Conservation (phyloP, 1,140 invertebrate species). For the Polyergus mexicanus region DNA sequence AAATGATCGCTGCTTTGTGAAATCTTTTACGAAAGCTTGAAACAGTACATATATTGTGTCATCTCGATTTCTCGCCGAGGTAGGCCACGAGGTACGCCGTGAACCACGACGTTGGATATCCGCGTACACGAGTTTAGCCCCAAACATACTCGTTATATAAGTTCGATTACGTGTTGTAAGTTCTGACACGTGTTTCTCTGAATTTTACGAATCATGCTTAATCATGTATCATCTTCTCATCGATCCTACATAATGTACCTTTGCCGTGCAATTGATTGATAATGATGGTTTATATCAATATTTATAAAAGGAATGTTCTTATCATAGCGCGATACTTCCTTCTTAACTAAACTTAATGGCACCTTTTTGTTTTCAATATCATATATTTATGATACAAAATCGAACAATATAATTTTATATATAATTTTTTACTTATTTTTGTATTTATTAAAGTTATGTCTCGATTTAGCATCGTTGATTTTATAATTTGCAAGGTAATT, state of each 20-base stretch:
- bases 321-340: background rate
- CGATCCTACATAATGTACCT: background rate
- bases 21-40: constrained; percentile 45
- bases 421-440: background rate
- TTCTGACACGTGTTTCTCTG: background rate
- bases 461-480: constrained; percentile 49
- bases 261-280: background rate
- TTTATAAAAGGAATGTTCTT: background rate
- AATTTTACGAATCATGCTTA: constrained; percentile 22
- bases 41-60: constrained; percentile 43
- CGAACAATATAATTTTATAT: background rate
- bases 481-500: constrained; percentile 62
- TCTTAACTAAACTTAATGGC: background rate
- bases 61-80: constrained; percentile 64
- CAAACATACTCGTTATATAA: constrained; percentile 24
- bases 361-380: background rate
- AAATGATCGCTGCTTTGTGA: constrained; percentile 23
- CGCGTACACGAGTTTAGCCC: constrained; percentile 52
- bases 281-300: background rate
- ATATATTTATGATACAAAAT: background rate
- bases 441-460: constrained; percentile 45
- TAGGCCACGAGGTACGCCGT: constrained; percentile 56
- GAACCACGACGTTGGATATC: constrained; percentile 51
- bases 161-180: constrained; percentile 28
- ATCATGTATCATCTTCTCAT: background rate